Base-by-base conservation (phyloP, 2,888 invertebrate genomes). In the Plebejus anna region DNA sequence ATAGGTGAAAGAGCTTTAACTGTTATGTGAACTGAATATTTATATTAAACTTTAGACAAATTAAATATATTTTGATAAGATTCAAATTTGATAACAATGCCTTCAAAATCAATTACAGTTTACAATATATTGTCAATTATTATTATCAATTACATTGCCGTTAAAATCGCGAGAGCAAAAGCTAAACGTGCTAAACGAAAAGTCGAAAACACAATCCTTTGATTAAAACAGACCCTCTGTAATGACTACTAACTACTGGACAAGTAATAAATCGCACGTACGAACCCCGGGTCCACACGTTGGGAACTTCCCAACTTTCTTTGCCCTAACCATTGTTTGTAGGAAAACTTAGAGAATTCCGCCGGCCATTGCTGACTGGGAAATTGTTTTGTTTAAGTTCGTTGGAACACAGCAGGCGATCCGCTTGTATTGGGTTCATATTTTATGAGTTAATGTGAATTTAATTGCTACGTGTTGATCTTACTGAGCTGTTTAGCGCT, bases 341-440 rank as follows among this genome's bases (percentile, higher is more conserved):
- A 87, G 88, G 87, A 85, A 84, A 92, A 90, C 89, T 92, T 90
- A 81, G 83, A 84, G 89, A 88, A 89, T 88, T 84, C 86, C 87
- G 86, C 90, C 90, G 89, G 89, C 88, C 91, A 89, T 88, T 86
- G 85, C 86, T 80, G 85, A 87, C 86, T 89, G 87, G 84, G 89
- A 89, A 89, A 91, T 90, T 90, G 91, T 92, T 92, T 89, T 90
- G 91, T 90, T 88, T 89, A 86, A 92, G 90, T 92, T 91, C 84
- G 83, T 85, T 84, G 91, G 91, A 92, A 92, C 89, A 90, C 91
- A 90, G 91, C 90, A 90, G 84, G 88, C 88, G 90, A 91, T 86
- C 89, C 86, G 76, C 80, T 71, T 59, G 71, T 85, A 82, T 81
- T 81, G 83, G 82, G 84, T 85, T 85, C 85, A 88, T 89, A 88